phyloP scores from a whole-genome alignment of 1,140 invertebrate species.

The Drosophila ironensis region DNA sequence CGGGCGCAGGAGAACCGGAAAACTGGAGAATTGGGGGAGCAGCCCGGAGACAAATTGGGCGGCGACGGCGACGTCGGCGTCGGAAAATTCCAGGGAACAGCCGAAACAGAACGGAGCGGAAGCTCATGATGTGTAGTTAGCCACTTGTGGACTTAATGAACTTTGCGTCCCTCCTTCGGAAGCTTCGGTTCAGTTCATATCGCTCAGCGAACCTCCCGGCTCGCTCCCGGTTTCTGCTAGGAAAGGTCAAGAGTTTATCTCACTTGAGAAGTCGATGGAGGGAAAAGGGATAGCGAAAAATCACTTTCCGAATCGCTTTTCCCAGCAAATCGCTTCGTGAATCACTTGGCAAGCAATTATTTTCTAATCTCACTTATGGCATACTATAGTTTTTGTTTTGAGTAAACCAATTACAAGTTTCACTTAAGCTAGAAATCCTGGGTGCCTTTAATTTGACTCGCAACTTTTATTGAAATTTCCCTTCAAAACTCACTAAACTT shows the following conservation, averaged over 20 bases:
- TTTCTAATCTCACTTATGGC: too few species aligned
- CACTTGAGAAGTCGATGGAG: not conserved
- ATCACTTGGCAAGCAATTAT: not conserved
- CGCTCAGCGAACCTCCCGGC: not conserved
- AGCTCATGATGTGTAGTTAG: conserved; percentile 26
- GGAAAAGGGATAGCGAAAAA: not conserved
- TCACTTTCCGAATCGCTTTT: too few species aligned
- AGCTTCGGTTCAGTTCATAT: not conserved
- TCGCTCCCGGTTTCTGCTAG: not conserved
- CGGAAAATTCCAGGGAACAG: conserved; percentile 3
- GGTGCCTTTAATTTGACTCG: not conserved
- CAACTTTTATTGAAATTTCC: not conserved
- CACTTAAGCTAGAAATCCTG: not conserved
- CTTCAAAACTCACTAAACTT: too few species aligned
- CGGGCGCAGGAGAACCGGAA: not conserved
- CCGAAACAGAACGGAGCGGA: conserved; percentile 1
- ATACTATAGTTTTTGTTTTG: not conserved
- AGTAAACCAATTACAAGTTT: not conserved
- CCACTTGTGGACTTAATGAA: conserved; percentile 34
- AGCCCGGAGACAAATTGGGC: conserved; percentile 27
- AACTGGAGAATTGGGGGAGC: not conserved
- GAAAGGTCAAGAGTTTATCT: conserved; percentile 1
- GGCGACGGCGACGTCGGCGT: not conserved
- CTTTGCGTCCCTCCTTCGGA: conserved; percentile 2
- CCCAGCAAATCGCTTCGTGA: too few species aligned